Evolutionary conservation across 2,797 vertebrate species (phyloP), one percentile per base, ranked within the genome.

Genomic region (Chaunax sp.): DNA sequence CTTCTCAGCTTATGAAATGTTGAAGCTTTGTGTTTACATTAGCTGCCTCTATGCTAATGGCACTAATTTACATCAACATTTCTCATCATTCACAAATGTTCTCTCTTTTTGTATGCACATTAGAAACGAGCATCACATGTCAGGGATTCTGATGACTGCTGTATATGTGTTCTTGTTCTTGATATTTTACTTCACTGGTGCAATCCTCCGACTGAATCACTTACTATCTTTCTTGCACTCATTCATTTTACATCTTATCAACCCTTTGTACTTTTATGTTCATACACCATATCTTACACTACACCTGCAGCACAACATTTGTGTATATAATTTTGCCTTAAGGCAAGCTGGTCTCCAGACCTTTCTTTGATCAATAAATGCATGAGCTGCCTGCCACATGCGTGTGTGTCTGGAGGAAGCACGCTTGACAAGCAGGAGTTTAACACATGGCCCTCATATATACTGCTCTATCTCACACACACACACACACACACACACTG

Each of bases 291-390:
- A 14, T 49, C 26, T 28, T 50, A 49, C 43, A 3, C 19, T 53
- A 15, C 46, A 41, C 33, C 45, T 20, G 45, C 64, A 38, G 38
- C 1, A 33, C 19, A 46, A n/a, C 41, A 28, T 51, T 44, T 1
- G 12, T 61, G 23, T 25, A 28, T 41, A 35, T 67, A 38, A 70
- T 54, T 28, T 28, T 71, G 52, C 68, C 67, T 71, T 57, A 63
- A 64, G 53, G 41, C 43, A 52, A 41, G 53, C 33, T 22, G 2
- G 16, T 64, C 10, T 25, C 46, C 67, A 57, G 71, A 57, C 37
- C 46, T 10, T 51, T 22, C 23, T 67, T 61, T 72, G 50, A 72
- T 86, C 70, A 77, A 57, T 61, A 81, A 68, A 80, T 82, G 64
- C 58, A 80, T 77, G 55, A 80, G 23, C 20, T 59, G 66, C 51